Conservation (phyloP, 1,140 invertebrate genomes). For the Zelostemma sp. region DNA sequence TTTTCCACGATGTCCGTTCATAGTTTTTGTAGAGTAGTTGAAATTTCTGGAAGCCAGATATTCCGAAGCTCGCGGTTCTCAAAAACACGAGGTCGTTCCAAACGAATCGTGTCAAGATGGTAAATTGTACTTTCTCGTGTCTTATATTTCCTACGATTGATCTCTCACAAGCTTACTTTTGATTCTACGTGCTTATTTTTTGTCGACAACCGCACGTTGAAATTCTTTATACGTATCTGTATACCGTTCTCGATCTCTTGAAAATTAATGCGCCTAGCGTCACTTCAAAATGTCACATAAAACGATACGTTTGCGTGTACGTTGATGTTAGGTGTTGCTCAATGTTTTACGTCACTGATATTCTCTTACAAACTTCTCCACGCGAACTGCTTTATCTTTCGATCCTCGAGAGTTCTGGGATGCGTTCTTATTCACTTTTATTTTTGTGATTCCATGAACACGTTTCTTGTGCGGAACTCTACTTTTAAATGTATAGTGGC, state of each 20-base stretch:
- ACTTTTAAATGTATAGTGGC: neutral
- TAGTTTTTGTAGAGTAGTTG: too few relatives aligned
- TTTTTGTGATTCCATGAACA: slow-evolving; percentile 15
- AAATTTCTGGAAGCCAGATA: too few relatives aligned
- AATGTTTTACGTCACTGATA: slow-evolving; percentile 46
- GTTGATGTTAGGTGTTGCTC: slow-evolving; percentile 48
- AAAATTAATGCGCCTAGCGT: slow-evolving; percentile 16
- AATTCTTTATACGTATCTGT: slow-evolving; percentile 18
- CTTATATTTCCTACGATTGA: neutral
- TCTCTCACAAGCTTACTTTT: too few relatives aligned
- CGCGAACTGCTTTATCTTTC: slow-evolving; percentile 26
- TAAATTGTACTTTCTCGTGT: neutral
- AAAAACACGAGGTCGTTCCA: too few relatives aligned
- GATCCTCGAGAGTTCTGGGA: slow-evolving; percentile 22
- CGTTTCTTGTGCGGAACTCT: neutral
- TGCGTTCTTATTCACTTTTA: slow-evolving; percentile 7
- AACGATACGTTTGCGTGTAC: slow-evolving; percentile 40
- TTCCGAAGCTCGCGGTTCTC: too few relatives aligned
- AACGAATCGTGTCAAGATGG: neutral
- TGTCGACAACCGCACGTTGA: slow-evolving; percentile 20
- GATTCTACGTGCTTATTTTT: slow-evolving; percentile 27
- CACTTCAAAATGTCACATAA: slow-evolving; percentile 25
- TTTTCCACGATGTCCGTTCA: too few relatives aligned
- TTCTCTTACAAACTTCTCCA: slow-evolving; percentile 25
- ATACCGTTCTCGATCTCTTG: slow-evolving; percentile 9